These are phyloP conservation scores for Bursaphelenchus okinawaensis DNA, from an alignment of 2,888 invertebrate genomes.

Conservation along the genomic window DNA sequence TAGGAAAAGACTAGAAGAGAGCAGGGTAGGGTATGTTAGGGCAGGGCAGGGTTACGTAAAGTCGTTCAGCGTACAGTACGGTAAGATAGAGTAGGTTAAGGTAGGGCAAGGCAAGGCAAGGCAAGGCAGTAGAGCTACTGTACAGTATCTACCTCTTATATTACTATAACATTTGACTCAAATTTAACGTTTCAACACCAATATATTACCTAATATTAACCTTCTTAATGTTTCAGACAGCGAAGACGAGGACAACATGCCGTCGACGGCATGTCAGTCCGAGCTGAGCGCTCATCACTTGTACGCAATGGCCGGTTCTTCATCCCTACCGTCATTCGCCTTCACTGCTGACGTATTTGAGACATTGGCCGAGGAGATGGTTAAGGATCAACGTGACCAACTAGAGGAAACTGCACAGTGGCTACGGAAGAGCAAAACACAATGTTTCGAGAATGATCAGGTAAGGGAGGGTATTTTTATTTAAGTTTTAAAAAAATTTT, in stretches of 20 bases:
- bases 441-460: not conserved
- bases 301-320: conserved; percentile 14
- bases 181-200: too few species aligned
- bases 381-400: not conserved
- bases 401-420: conserved; percentile 12
- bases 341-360: not conserved
- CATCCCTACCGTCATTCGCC: conserved; percentile 21
- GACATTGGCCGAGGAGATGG: conserved; percentile 11
- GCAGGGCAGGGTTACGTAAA: too few species aligned
- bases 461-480: not conserved
- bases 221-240: not conserved
- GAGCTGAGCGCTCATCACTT: conserved; percentile 3
- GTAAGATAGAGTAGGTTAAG: too few species aligned
- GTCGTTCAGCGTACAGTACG: too few species aligned
- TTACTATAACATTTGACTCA: too few species aligned
- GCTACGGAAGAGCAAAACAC: conserved; percentile 11
- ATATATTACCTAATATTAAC: too few species aligned
- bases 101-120: too few species aligned
- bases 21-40: too few species aligned
- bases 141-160: too few species aligned
- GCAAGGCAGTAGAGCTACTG: too few species aligned
- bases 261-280: conserved; percentile 10
- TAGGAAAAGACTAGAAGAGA: too few species aligned
- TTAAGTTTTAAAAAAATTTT: not conserved
- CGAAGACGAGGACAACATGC: conserved; percentile 1